Conservation (phyloP, 2,888 invertebrate genomes). For the Rotaria magnacalcarata region DNA sequence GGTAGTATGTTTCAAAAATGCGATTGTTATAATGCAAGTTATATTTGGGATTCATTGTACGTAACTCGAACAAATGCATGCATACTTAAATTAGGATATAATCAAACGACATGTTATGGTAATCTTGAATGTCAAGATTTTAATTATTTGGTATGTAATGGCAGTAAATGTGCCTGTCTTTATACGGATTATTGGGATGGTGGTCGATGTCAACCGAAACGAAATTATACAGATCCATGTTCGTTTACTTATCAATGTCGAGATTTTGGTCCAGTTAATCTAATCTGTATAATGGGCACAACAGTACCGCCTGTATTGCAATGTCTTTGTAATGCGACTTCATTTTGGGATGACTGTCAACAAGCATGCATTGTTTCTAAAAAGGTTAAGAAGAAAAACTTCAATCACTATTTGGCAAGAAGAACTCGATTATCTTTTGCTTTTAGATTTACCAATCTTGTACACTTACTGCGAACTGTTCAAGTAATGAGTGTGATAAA, state of each 20-base stretch:
- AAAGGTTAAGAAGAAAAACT: not conserved
- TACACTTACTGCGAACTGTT: not conserved
- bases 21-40: not conserved
- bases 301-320: not conserved
- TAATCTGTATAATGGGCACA: not conserved
- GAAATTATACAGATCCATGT: not conserved
- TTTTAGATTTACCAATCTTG: not conserved
- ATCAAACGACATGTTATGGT: not conserved
- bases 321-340: not conserved
- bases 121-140: slow-evolving; percentile 23
- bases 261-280: not conserved
- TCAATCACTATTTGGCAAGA: not conserved
- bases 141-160: not conserved
- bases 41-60: slow-evolving; percentile 23
- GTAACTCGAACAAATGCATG: not conserved
- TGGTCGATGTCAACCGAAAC: not conserved
- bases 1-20: not conserved
- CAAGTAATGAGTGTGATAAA: slow-evolving; percentile 15
- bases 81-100: not conserved
- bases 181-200: slow-evolving; percentile 9
- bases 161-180: not conserved
- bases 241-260: not conserved
- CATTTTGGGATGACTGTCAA: not conserved
- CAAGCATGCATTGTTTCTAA: not conserved
- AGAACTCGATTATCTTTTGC: not conserved